Conservation (phyloP, 2,888 invertebrate species). For the Oscheius sp. region DNA sequence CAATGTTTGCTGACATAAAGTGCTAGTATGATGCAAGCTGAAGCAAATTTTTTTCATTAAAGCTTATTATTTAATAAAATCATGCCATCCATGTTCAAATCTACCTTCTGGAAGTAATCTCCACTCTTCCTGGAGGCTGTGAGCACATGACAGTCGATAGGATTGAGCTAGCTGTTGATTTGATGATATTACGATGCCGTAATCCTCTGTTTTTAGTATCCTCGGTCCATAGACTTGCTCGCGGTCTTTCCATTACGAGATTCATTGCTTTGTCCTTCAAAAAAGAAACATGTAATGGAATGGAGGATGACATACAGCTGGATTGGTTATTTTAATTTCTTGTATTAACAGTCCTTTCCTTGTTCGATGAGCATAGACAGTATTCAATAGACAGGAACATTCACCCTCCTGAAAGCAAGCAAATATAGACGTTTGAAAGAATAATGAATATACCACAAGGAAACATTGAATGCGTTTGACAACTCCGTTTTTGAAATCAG, state of each 20-base stretch:
- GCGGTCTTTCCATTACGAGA: neutral
- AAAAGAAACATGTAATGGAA: neutral
- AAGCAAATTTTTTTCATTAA: no score
- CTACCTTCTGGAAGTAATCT: constrained; percentile 51
- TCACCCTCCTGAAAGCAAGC: constrained; percentile 54
- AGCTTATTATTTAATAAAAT: no score
- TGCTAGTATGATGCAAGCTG: neutral
- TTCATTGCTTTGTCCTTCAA: neutral
- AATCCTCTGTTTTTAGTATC: neutral
- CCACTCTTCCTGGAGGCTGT: constrained; percentile 46
- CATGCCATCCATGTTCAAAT: no score
- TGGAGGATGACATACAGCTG: constrained; percentile 44
- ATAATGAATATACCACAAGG: constrained; percentile 33
- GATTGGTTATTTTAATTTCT: constrained; percentile 58
- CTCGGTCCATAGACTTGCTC: neutral
- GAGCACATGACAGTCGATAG: constrained; percentile 54
- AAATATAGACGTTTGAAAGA: neutral
- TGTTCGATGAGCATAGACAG: constrained; percentile 58
- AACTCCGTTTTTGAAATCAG: constrained; percentile 45
- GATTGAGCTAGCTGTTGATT: neutral
- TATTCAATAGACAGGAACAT: constrained; percentile 56
- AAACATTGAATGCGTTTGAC: constrained; percentile 41
- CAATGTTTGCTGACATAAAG: neutral
- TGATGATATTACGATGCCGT: constrained; percentile 5
- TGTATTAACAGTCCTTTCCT: constrained; percentile 55